Evolutionary conservation across 2,113 vertebrate genomes (phyloP).

Genomic region (Merops nubicus): DNA sequence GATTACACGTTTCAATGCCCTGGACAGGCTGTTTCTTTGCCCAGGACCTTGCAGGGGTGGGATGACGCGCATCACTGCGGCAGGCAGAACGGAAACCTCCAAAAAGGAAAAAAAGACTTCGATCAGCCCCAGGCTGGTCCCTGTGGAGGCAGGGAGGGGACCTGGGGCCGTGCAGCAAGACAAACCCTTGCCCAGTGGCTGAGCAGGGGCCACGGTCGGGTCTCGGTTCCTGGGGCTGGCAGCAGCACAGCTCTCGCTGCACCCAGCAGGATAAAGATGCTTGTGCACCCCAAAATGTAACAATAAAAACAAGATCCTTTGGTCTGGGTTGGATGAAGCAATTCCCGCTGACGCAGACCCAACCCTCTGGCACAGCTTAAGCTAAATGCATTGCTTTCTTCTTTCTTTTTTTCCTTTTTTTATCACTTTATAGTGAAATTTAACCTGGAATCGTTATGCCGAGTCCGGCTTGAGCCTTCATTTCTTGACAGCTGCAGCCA

Average conservation of each 20-base stretch:
- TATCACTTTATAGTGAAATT: neutral
- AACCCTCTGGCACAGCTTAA: rapidly evolving
- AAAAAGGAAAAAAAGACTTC: rapidly evolving
- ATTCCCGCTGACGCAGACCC: neutral
- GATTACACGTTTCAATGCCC: rapidly evolving
- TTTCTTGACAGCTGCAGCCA: neutral
- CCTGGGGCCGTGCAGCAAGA: neutral
- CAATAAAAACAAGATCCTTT: neutral
- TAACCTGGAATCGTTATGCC: neutral
- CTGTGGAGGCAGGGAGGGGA: rapidly evolving
- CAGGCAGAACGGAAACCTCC: neutral
- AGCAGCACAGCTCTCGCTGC: neutral
- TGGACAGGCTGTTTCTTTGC: neutral
- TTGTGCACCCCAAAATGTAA: neutral
- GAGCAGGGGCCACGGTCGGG: neutral
- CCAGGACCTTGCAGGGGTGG: neutral
- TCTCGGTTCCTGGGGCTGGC: rapidly evolving
- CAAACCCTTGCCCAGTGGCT: neutral
- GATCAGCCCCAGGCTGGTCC: rapidly evolving
- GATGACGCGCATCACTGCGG: rapidly evolving
- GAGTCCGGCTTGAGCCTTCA: neutral
- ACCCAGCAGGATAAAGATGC: rapidly evolving
- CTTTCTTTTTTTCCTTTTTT: neutral
- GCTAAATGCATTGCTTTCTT: rapidly evolving
- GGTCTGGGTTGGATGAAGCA: neutral